Evolutionary conservation across 2,888 invertebrate species (phyloP).

Genomic region (Drosophila paramelanica): DNA sequence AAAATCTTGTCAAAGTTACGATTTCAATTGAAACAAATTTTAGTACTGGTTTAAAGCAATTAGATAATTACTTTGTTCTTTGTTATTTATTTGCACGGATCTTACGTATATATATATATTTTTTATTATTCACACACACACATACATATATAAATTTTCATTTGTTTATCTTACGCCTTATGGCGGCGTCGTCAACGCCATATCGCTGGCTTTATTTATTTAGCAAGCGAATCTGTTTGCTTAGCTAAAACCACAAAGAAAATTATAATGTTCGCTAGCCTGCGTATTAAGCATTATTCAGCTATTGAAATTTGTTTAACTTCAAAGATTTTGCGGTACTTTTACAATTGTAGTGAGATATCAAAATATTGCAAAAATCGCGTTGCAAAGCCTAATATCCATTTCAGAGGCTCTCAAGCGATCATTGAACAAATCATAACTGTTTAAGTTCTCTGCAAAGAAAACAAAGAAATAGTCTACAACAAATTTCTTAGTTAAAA

Average conservation of each 20-base stretch:
- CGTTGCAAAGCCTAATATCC: not conserved
- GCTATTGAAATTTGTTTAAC: constrained; percentile 45
- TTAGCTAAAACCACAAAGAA: constrained; percentile 20
- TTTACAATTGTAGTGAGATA: constrained; percentile 19
- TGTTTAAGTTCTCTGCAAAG: too few species aligned
- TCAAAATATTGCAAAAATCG: not conserved
- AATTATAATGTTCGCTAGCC: constrained; percentile 8
- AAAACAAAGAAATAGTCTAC: too few species aligned
- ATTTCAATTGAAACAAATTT: not conserved
- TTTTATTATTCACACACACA: not conserved
- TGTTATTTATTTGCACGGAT: constrained; percentile 9
- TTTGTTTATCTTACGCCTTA: constrained; percentile 53
- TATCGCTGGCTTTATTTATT: constrained; percentile 42
- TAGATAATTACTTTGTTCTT: constrained; percentile 1
- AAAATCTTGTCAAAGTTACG: not conserved
- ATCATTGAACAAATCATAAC: too few species aligned
- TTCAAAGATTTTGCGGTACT: constrained; percentile 31
- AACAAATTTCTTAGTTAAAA: too few species aligned
- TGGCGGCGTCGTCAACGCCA: constrained; percentile 32
- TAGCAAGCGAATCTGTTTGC: constrained; percentile 52
- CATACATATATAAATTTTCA: constrained; percentile 18
- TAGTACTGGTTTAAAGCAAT: not conserved
- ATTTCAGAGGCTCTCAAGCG: not conserved
- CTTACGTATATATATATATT: not conserved
- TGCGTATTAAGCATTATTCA: constrained; percentile 15